Percentiles rank a stretch among this genome's conserved stretches.
Conservation (phyloP, 2,797 vertebrate genomes). For the Ctenochaetus hawaiiensis region DNA sequence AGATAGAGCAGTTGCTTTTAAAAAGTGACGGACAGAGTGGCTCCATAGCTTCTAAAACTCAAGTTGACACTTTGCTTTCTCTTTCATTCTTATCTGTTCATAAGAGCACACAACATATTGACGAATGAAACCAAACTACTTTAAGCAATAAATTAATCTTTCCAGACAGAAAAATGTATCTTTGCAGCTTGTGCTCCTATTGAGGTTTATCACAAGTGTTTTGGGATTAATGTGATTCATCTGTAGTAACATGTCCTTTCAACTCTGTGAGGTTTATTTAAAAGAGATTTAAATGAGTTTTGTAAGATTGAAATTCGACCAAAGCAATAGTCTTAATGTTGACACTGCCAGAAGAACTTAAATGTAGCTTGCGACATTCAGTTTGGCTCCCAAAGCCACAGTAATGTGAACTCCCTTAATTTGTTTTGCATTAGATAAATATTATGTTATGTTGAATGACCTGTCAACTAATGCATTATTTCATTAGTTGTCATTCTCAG, state of each 20-base stretch:
- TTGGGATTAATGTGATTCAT: background rate
- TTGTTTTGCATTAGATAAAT: background rate
- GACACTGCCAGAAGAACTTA: background rate
- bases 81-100: background rate
- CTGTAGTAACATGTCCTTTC: background rate
- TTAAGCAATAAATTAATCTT: background rate
- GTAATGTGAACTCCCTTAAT: background rate
- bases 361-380: background rate
- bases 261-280: background rate
- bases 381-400: background rate
- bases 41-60: conserved; percentile 7
- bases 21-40: background rate
- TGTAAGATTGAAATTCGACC: background rate
- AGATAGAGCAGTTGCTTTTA: conserved; percentile 16
- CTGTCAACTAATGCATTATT: background rate
- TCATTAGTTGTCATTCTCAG: conserved; percentile 2
- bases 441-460: background rate
- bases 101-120: background rate
- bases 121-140: background rate
- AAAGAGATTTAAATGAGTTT: background rate
- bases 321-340: background rate
- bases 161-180: background rate
- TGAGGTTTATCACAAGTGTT: background rate
- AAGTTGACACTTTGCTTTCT: background rate
- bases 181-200: background rate